Base-by-base conservation (phyloP, 2,797 vertebrate genomes). In the Melanogrammus aeglefinus region DNA sequence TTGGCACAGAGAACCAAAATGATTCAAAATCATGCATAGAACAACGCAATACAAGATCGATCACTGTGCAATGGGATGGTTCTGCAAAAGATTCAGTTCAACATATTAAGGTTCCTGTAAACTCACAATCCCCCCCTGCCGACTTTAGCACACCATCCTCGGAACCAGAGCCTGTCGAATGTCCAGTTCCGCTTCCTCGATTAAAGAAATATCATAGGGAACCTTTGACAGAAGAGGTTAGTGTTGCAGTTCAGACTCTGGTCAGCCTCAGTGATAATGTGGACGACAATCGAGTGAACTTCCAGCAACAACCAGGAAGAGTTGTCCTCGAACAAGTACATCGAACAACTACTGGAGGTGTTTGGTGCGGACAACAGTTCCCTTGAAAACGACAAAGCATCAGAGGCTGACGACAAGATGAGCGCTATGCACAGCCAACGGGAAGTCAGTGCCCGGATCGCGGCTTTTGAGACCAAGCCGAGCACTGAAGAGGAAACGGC, bases 141-240 rank as follows among this genome's bases (percentile, higher is more conserved):
- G 77, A 94, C 85, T 79, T 75, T 21, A 3, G 79, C 83, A 79
- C 88, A 73, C 86, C 80, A 77, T 74, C 86, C 75, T 86, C 92
- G 76, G 90, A 88, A 74, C 88, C 85, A 72, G 66, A 74, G 80
- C 79, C 77, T 83, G 89, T 75, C 75, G 88, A 85, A 89, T 91
- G 85, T 69, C 97, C 97, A 8, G 91, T 96, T 84, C 96, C 97
- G 86, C 96, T 91, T 80, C 97, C 97, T 87, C 96, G 96, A 83
- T 95, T 93, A 12, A 69, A 69, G 74, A 98, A 96, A 92, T 80
- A 85, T 81, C 91, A 88, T 89, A 94, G 95, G 83, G 95, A 91
- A 86, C 83, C 88, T n/a, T 33, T 90, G 63, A 76, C 85, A 89
- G 93, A 90, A 84, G 91, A 94, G 78, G 86, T 77, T 39, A 39